These are phyloP conservation scores for Andricus grossulariae DNA, from an alignment of 1,140 invertebrate species.

Conservation along the genomic window DNA sequence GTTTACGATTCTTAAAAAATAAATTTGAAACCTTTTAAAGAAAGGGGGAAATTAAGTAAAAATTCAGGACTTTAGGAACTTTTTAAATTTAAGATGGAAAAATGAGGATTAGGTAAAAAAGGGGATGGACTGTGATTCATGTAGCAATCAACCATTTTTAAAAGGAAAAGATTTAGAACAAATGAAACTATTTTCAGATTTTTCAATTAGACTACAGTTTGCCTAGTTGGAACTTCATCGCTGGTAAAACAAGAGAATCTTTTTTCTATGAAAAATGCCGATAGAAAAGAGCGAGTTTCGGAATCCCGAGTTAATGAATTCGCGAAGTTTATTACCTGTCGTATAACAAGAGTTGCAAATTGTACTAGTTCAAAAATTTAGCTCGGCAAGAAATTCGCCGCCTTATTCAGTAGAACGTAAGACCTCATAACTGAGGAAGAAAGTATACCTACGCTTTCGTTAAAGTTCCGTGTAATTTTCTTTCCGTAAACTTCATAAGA, in stretches of 20 bases:
- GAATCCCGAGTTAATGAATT: slow-evolving; percentile 23
- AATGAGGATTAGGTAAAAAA: too few species aligned
- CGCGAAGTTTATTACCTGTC: slow-evolving; percentile 26
- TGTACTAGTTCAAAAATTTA: slow-evolving; percentile 21
- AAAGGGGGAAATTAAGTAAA: too few species aligned
- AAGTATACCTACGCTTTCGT: background rate
- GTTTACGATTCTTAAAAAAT: too few species aligned
- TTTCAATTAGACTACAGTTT: background rate
- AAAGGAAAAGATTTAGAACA: background rate
- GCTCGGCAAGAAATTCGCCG: slow-evolving; percentile 22
- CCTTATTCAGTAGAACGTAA: slow-evolving; percentile 17
- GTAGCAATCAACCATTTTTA: too few species aligned
- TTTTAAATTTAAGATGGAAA: too few species aligned
- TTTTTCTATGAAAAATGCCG: background rate
- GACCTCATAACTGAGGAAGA: background rate
- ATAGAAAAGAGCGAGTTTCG: background rate
- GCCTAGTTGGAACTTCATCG: background rate
- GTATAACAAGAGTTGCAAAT: slow-evolving; percentile 28
- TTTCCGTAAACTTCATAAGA: slow-evolving; percentile 16
- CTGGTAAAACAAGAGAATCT: background rate
- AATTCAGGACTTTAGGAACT: too few species aligned
- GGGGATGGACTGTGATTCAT: too few species aligned
- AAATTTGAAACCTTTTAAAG: too few species aligned
- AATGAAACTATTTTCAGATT: background rate
- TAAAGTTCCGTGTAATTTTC: slow-evolving; percentile 27